A percentile compares a stretch with the other conserved stretches of the same genome.
Conservation (phyloP, 2,113 vertebrate species). For the Asarcornis scutulata region DNA sequence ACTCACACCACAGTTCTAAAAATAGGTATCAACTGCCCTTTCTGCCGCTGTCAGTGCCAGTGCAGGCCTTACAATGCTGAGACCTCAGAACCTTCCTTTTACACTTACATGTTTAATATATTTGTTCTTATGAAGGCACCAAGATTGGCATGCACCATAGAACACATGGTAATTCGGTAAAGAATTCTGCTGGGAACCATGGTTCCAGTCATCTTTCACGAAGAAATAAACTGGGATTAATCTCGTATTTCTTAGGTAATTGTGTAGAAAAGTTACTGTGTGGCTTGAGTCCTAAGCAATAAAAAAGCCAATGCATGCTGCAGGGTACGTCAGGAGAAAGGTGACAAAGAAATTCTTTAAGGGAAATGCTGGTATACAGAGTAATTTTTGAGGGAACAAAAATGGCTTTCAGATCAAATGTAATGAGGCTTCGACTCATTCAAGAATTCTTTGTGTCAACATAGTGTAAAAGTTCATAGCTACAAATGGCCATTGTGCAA, state of each 20-base stretch:
- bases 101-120: background rate
- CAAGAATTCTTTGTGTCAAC: background rate
- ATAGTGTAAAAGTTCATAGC: background rate
- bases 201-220: background rate
- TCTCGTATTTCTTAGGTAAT: background rate
- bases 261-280: background rate
- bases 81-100: background rate
- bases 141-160: background rate
- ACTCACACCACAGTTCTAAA: background rate
- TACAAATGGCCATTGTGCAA: background rate
- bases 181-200: background rate
- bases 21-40: background rate
- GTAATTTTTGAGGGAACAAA: background rate
- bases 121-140: background rate
- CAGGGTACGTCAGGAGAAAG: background rate
- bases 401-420: background rate
- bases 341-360: background rate
- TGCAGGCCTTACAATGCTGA: background rate
- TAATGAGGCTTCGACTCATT: background rate
- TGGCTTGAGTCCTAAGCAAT: background rate
- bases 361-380: background rate
- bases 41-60: background rate
- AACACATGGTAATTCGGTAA: background rate
- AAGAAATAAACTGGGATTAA: background rate
- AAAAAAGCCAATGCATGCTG: background rate